Evolutionary conservation across 2,797 vertebrate species (phyloP), one percentile per base, ranked within the genome.

Genomic region (Channa striata): DNA sequence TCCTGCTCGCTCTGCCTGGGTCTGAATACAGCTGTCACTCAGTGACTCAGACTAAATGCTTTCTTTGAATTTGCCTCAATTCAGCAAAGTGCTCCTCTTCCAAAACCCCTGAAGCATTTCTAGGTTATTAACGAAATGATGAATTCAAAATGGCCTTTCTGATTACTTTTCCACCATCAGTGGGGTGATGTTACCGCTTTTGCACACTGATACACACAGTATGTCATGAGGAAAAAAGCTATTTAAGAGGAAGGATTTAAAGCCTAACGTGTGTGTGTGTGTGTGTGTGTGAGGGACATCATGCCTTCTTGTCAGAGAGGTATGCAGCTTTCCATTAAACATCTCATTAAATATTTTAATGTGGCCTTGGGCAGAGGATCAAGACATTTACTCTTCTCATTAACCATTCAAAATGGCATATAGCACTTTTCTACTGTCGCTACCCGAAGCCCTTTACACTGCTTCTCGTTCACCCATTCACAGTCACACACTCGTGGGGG

Each of bases 301-400:
- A 44, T 49, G n/a, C 14, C 13, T 62, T 57, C 42, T 11, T 47
- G 11, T 61, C 39, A 62, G 47, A 54, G 58, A 53, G 44, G 14
- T 56, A 33, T 59, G 46, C 58, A 76, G 56, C 34, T 52, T 59
- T 57, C 54, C 66, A 75, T 87, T 68, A 78, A 80, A 60, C 46
- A 49, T 66, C 77, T 81, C 83, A 80, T 89, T 82, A 86, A 53
- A 40, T 80, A 46, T 68, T 80, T 75, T 57, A 70, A 69, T 68
- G 46, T 13, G 58, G 48, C 48, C 44, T 42, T 17, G 20, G 66
- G 58, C 58, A 40, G 49, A 74, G 37, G 59, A 75, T 74, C 49
- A 39, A 53, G 64, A 52, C 76, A 70, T 76, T 81, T 64, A 20
- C 46, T 66, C 52, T 44, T 37, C 47, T 73, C 80, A 74, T 85